These are phyloP conservation scores for Brachionus rotundiformis DNA, from an alignment of 1,140 invertebrate species.

Conservation along the genomic window DNA sequence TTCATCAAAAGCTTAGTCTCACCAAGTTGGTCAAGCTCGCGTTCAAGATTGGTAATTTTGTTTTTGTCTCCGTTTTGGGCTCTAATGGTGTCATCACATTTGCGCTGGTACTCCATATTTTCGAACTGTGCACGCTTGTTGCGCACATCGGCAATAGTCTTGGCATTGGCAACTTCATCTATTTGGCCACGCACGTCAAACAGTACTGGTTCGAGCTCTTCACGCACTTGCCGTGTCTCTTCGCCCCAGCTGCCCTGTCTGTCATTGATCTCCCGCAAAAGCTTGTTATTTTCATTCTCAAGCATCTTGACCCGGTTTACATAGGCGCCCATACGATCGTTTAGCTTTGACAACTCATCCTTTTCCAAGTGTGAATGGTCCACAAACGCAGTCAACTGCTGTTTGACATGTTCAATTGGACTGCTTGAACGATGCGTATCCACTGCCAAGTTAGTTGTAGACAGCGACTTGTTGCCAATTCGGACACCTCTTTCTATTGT, in stretches of 20 bases:
- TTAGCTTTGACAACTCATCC: constrained; percentile 21
- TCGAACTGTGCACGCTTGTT: constrained; percentile 30
- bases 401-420: not conserved
- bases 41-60: constrained; percentile 23
- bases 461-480: constrained; percentile 7
- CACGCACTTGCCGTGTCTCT: constrained; percentile 1
- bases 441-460: not conserved
- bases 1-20: constrained; percentile 29
- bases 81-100: not conserved
- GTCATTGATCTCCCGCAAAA: constrained; percentile 11
- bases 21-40: not conserved
- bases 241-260: constrained; percentile 28
- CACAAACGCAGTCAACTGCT: constrained; percentile 32
- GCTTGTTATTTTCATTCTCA: not conserved
- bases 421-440: not conserved
- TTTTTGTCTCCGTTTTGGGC: not conserved
- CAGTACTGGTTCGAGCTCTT: not conserved
- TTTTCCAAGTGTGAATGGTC: constrained; percentile 37
- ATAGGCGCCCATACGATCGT: constrained; percentile 17
- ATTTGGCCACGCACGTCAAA: constrained; percentile 27
- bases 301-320: constrained; percentile 19
- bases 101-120: constrained; percentile 33
- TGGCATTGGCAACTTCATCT: constrained; percentile 20
- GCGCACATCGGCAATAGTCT: constrained; percentile 24
- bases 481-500: constrained; percentile 46